These are phyloP conservation scores for Carterocephalus palaemon DNA, from an alignment of 2,888 invertebrate species.

Conservation along the genomic window DNA sequence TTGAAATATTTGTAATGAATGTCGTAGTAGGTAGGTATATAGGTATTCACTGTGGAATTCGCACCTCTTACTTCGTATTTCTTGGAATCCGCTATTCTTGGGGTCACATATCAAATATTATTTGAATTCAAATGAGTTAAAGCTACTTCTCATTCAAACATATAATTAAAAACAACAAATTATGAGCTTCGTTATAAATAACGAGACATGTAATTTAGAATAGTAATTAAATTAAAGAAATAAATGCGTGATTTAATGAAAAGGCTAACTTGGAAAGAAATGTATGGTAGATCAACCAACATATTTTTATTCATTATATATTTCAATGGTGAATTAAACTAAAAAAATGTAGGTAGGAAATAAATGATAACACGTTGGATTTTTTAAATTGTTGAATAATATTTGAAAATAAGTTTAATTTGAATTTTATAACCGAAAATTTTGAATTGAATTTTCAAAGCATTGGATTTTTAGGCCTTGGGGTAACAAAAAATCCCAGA, in stretches of 20 bases:
- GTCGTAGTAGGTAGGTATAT: constrained; percentile 58
- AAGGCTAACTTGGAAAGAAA: constrained; percentile 34
- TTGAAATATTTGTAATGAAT: constrained; percentile 54
- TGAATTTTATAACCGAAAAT: constrained; percentile 6
- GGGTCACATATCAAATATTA: constrained; percentile 29
- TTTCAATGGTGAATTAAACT: constrained; percentile 36
- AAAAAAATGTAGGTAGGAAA: constrained; percentile 62
- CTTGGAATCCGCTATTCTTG: constrained; percentile 21
- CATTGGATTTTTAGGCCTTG: too few relatives aligned
- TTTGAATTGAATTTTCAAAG: too few relatives aligned
- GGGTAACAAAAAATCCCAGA: too few relatives aligned
- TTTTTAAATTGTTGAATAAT: constrained; percentile 2
- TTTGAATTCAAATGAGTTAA: constrained; percentile 31
- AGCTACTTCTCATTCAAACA: constrained; percentile 18
- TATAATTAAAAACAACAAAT: not conserved
- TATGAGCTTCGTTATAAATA: not conserved
- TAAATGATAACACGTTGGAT: constrained; percentile 51
- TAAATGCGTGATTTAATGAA: constrained; percentile 33
- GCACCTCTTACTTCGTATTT: constrained; percentile 44
- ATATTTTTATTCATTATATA: constrained; percentile 52
- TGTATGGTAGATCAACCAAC: constrained; percentile 36
- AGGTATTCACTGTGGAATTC: constrained; percentile 49
- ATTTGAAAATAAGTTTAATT: constrained; percentile 29
- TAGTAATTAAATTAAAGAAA: constrained; percentile 1
- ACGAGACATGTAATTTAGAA: constrained; percentile 3